These are phyloP conservation scores for Anthopleura xanthogrammica DNA, from an alignment of 92 coral and sea anemone genomes.

Conservation along the genomic window DNA sequence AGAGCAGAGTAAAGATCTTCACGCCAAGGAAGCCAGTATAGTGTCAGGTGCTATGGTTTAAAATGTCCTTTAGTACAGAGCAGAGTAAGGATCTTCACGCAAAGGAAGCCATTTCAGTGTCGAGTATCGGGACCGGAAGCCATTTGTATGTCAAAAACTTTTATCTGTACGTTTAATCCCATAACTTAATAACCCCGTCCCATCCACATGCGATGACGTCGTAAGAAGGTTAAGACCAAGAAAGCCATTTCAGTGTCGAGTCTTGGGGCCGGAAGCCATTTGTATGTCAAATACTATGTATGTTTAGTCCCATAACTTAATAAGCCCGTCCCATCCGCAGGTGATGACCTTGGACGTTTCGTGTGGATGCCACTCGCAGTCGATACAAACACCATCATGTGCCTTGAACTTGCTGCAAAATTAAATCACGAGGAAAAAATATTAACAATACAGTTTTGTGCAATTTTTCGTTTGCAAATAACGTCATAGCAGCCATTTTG, in stretches of 20 bases:
- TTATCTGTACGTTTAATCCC: constrained; percentile 61
- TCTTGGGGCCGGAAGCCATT: background rate
- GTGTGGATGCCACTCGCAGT: constrained; percentile 99
- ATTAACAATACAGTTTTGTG: too few species aligned
- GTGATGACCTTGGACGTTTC: constrained; percentile 98
- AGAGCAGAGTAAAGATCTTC: too few species aligned
- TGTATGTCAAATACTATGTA: background rate
- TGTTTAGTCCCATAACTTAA: constrained; percentile 95
- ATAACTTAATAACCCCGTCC: constrained; percentile 98
- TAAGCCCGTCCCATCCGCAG: constrained; percentile 99
- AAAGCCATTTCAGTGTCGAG: background rate
- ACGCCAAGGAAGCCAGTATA: background rate
- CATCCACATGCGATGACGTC: constrained; percentile 74
- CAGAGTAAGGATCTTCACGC: background rate
- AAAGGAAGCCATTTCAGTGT: background rate
- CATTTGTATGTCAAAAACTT: background rate
- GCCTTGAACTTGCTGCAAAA: constrained; percentile 92
- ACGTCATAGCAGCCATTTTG: too few species aligned
- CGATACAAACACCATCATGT: constrained; percentile 96
- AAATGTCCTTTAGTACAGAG: background rate
- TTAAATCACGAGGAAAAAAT: background rate
- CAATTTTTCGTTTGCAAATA: too few species aligned
- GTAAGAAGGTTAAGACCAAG: background rate
- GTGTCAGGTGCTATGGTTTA: too few species aligned
- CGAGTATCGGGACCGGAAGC: background rate